phyloP scores from a whole-genome alignment of 2,113 vertebrate species.

The Cheilinus undulatus region DNA sequence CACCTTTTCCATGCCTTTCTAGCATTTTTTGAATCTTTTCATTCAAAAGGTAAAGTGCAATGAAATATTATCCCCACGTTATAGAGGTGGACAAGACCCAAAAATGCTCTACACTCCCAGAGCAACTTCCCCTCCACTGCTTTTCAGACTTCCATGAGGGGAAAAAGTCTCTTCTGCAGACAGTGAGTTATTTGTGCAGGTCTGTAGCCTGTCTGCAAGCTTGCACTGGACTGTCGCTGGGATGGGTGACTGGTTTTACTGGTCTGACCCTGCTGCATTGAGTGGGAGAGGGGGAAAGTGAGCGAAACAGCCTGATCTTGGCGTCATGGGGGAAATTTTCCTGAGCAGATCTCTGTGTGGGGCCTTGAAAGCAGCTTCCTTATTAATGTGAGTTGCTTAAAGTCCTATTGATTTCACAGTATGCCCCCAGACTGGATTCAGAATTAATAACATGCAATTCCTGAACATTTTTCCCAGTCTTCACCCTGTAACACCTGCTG shows the following conservation, averaged over 20 bases:
- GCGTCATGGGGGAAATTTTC: conserved; percentile 54
- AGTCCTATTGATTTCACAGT: conserved; percentile 45
- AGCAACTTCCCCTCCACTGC: conserved; percentile 68
- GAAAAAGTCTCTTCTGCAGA: conserved; percentile 53
- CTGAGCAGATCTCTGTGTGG: conserved; percentile 39
- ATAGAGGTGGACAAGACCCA: conserved; percentile 76
- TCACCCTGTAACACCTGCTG: conserved; percentile 45
- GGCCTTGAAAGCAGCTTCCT: conserved; percentile 31
- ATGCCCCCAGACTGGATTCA: conserved; percentile 25
- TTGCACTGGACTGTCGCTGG: conserved; percentile 70
- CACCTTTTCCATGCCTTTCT: conserved; percentile 65
- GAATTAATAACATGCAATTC: conserved; percentile 29
- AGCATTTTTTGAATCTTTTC: conserved; percentile 62
- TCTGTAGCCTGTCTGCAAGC: conserved; percentile 69
- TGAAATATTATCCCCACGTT: conserved; percentile 73
- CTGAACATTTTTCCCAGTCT: conserved; percentile 8
- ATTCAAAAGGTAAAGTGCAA: conserved; percentile 66
- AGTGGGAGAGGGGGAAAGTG: conserved; percentile 20
- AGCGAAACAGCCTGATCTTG: conserved; percentile 41
- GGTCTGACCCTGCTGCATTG: conserved; percentile 60
- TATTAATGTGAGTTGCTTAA: conserved; percentile 31
- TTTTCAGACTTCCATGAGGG: conserved; percentile 64
- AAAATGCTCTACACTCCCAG: conserved; percentile 73
- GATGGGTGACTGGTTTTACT: conserved; percentile 81
- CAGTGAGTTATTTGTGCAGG: conserved; percentile 77